Conservation (phyloP, 2,888 invertebrate genomes). For the Tetropium fuscum region DNA sequence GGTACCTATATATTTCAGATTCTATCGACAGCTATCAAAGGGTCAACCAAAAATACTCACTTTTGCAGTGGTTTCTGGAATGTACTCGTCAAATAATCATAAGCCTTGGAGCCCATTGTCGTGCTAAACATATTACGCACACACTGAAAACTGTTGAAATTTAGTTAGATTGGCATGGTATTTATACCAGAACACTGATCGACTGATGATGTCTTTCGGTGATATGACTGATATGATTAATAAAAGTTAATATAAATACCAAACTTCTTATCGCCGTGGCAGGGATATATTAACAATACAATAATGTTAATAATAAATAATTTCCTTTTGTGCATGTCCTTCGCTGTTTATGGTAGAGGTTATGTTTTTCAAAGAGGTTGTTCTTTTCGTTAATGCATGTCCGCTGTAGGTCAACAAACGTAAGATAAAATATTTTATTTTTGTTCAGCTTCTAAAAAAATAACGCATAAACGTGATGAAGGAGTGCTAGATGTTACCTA, state of each 20-base stretch:
- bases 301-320: no score
- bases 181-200: slow-evolving; percentile 26
- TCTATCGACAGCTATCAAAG: not conserved
- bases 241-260: slow-evolving; percentile 22
- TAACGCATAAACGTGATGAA: slow-evolving; percentile 12
- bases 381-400: slow-evolving; percentile 1
- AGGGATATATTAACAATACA: no score
- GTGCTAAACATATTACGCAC: not conserved
- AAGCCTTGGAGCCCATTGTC: slow-evolving; percentile 25
- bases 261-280: not conserved
- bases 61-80: slow-evolving; percentile 15
- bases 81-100: slow-evolving; percentile 28
- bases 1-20: no score
- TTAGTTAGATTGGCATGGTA: slow-evolving; percentile 21
- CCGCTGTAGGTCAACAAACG: slow-evolving; percentile 21
- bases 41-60: slow-evolving; percentile 25
- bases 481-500: slow-evolving; percentile 17
- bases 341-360: not conserved
- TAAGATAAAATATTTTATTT: slow-evolving; percentile 17
- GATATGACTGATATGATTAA: slow-evolving; percentile 23
- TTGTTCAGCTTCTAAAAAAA: slow-evolving; percentile 8
- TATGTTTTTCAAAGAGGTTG: not conserved
- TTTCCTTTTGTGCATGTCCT: no score
- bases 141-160: slow-evolving; percentile 20
- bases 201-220: not conserved